Conservation (phyloP, 2,888 invertebrate species). For the Spodoptera littoralis region DNA sequence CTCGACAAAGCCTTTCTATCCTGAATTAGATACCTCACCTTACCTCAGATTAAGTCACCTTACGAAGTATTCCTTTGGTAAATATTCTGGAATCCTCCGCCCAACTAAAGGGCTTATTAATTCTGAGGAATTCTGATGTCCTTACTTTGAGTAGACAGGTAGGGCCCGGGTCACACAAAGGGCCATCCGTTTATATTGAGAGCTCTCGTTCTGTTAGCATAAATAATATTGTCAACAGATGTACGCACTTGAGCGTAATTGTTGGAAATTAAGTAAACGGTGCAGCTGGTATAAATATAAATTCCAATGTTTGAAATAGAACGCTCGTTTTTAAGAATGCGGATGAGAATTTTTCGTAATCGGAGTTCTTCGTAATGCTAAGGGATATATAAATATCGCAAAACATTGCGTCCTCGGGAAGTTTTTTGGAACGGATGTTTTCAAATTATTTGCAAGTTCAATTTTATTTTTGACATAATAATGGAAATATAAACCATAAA, state of each 20-base stretch:
- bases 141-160: slow-evolving; percentile 73
- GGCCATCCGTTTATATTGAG: slow-evolving; percentile 75
- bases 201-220: slow-evolving; percentile 68
- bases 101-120: slow-evolving; percentile 78
- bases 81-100: slow-evolving; percentile 72
- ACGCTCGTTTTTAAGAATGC: slow-evolving; percentile 2
- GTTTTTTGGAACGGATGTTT: too few species aligned
- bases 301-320: slow-evolving; percentile 9
- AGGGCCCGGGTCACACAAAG: slow-evolving; percentile 71
- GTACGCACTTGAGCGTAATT: slow-evolving; percentile 42
- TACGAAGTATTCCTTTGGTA: slow-evolving; percentile 72
- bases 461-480: too few species aligned
- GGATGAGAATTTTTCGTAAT: background rate
- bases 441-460: too few species aligned
- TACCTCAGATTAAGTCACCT: slow-evolving; percentile 63
- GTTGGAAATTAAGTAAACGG: slow-evolving; percentile 37
- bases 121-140: slow-evolving; percentile 75
- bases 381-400: too few species aligned
- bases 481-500: too few species aligned
- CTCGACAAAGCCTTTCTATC: slow-evolving; percentile 29
- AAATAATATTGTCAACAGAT: slow-evolving; percentile 70
- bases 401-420: too few species aligned
- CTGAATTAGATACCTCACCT: slow-evolving; percentile 52
- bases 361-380: background rate
- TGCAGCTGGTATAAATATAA: slow-evolving; percentile 23